Evolutionary conservation across 1,140 invertebrate genomes (phyloP).

Genomic region (Platyscapa corneri): DNA sequence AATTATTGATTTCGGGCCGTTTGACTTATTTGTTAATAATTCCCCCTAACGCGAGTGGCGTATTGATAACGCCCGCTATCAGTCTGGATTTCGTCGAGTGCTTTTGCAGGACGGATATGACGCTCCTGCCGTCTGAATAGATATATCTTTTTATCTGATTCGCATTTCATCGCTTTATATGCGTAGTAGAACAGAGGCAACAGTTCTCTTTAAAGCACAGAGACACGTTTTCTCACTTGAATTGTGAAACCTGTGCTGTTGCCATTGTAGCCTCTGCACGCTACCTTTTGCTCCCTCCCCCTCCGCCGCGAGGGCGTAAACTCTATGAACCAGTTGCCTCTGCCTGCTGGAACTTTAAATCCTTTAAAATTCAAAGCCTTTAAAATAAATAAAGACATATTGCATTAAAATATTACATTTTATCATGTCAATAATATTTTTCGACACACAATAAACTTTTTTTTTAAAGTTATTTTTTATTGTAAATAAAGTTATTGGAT

Average conservation of each 20-base stretch:
- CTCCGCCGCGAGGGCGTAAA: not conserved
- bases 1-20: too few species aligned
- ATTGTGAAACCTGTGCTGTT: not conserved
- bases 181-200: not conserved
- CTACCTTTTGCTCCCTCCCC: too few species aligned
- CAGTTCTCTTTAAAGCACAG: not conserved
- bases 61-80: too few species aligned
- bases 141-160: constrained; percentile 1
- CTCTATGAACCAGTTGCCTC: not conserved
- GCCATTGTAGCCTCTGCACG: not conserved
- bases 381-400: too few species aligned
- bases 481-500: too few species aligned
- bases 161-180: not conserved
- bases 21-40: too few species aligned
- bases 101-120: not conserved
- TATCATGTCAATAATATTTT: too few species aligned
- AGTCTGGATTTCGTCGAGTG: not conserved
- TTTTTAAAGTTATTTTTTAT: too few species aligned
- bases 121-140: not conserved
- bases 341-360: not conserved
- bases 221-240: constrained; percentile 8
- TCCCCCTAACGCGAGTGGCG: too few species aligned
- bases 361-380: not conserved
- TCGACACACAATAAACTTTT: too few species aligned
- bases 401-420: too few species aligned